phyloP scores from a whole-genome alignment of 2,888 invertebrate species.

The Xylophagus ater region DNA sequence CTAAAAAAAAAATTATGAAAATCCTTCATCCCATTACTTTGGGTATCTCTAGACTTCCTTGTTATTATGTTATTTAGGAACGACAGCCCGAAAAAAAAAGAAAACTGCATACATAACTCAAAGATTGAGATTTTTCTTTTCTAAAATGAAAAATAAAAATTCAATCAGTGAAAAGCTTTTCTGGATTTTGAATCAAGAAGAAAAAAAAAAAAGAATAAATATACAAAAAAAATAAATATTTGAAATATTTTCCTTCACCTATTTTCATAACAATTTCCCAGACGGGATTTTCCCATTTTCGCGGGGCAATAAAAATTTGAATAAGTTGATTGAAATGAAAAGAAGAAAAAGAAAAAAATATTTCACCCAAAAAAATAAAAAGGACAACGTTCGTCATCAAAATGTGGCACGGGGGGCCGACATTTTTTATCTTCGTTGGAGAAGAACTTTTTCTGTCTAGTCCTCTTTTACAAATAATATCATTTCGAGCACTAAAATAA shows the following conservation, averaged over 20 bases:
- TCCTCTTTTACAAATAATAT: too few relatives aligned
- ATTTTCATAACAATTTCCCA: too few relatives aligned
- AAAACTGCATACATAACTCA: constrained; percentile 6
- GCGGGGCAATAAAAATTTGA: constrained; percentile 17
- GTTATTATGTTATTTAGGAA: too few relatives aligned
- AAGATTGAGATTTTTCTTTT: constrained; percentile 12
- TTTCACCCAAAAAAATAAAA: background rate
- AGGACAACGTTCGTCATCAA: too few relatives aligned
- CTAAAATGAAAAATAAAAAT: constrained; percentile 21
- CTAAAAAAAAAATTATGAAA: too few relatives aligned
- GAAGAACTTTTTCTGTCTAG: background rate
- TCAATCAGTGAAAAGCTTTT: constrained; percentile 21
- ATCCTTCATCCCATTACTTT: too few relatives aligned
- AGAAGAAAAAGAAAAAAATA: background rate
- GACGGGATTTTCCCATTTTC: too few relatives aligned
- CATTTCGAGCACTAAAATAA: too few relatives aligned
- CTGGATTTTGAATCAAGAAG: constrained; percentile 19
- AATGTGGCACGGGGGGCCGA: too few relatives aligned
- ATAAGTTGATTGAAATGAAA: constrained; percentile 15
- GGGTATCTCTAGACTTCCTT: too few relatives aligned
- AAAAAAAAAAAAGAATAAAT: background rate
- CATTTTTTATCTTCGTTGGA: constrained; percentile 5
- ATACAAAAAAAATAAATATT: background rate
- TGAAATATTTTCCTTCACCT: too few relatives aligned
- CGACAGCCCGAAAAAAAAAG: too few relatives aligned